Evolutionary conservation across 2,797 vertebrate genomes (phyloP).

Genomic region (Crocidura indochinensis): DNA sequence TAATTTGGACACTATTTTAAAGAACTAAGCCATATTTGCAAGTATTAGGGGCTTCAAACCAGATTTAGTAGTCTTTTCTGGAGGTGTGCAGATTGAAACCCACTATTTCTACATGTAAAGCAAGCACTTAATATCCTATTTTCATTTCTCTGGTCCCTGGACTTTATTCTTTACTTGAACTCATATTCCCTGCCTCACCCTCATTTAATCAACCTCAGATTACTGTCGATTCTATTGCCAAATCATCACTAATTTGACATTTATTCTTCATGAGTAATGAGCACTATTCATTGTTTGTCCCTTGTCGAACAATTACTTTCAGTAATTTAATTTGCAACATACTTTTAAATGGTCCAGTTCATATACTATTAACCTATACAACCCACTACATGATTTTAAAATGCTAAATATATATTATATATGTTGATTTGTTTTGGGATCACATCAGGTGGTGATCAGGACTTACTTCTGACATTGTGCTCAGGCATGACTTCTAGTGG

Average conservation of each 20-base stretch:
- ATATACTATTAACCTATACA: background rate
- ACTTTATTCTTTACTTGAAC: background rate
- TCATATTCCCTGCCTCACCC: background rate
- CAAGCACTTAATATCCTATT: no score
- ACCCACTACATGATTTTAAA: background rate
- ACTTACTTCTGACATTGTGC: no score
- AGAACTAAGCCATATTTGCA: no score
- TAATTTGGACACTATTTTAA: no score
- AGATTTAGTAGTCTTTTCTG: no score
- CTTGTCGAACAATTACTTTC: no score
- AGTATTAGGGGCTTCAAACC: no score
- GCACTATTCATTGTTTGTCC: no score
- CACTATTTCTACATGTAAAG: no score
- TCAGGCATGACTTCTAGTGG: no score
- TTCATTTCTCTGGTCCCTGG: background rate
- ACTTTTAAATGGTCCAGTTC: background rate
- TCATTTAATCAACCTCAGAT: constrained; percentile 47
- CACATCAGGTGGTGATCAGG: no score
- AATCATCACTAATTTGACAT: background rate
- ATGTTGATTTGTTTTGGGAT: background rate
- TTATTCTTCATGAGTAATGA: background rate
- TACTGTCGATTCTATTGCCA: background rate
- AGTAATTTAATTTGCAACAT: background rate
- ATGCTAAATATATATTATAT: background rate
- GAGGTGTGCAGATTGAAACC: no score